phyloP scores from a whole-genome alignment of 2,888 invertebrate genomes.

The Tricholauxania praeusta region DNA sequence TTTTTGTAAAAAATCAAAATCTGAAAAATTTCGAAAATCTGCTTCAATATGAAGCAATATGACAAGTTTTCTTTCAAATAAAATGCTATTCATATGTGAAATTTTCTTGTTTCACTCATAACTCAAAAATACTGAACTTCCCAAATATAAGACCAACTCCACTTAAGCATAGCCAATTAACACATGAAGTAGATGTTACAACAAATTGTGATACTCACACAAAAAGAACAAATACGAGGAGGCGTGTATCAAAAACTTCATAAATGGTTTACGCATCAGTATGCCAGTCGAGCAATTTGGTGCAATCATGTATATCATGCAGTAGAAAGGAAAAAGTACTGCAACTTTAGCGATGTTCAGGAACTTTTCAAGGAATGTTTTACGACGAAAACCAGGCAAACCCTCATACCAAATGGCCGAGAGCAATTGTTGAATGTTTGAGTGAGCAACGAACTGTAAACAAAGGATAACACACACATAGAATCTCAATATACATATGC shows the following conservation, averaged over 20 bases:
- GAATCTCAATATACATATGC: background rate
- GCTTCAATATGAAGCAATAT: too few species aligned
- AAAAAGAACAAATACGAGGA: constrained; percentile 94
- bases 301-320: constrained; percentile 84
- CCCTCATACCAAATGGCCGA: constrained; percentile 96
- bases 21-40: too few species aligned
- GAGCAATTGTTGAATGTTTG: constrained; percentile 92
- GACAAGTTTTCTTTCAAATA: too few species aligned
- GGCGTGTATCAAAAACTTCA: constrained; percentile 96
- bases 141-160: too few species aligned
- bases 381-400: constrained; percentile 91
- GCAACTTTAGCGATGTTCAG: constrained; percentile 82
- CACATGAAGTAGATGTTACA: too few species aligned
- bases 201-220: constrained; percentile 73
- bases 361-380: constrained; percentile 79
- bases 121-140: too few species aligned
- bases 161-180: too few species aligned
- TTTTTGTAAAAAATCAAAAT: too few species aligned
- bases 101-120: too few species aligned
- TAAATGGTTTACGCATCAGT: constrained; percentile 92
- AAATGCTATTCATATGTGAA: too few species aligned
- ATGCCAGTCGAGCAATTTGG: constrained; percentile 85
- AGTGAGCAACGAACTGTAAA: constrained; percentile 90
- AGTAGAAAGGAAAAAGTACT: constrained; percentile 88
- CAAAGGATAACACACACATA: background rate